A percentile compares a stretch with the other conserved stretches of the same genome.
phyloP scores from a whole-genome alignment of 2,797 vertebrate genomes.

The Liasis olivaceus region DNA sequence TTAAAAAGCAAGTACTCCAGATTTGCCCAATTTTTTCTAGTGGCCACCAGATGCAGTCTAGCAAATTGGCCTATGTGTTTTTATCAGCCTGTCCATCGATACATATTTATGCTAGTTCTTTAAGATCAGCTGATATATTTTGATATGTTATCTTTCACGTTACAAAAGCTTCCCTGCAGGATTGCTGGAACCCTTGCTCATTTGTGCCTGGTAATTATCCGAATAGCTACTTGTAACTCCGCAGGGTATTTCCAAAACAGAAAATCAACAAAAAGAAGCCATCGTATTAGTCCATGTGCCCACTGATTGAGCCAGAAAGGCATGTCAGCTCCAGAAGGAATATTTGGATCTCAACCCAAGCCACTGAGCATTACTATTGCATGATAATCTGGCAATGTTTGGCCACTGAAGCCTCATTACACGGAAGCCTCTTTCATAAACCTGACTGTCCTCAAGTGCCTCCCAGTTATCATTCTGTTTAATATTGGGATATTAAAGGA shows the following conservation, averaged over 20 bases:
- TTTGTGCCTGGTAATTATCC: neutral
- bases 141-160: neutral
- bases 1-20: neutral
- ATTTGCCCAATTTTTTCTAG: too few relatives aligned
- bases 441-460: conserved; percentile 80
- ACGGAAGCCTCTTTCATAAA: conserved; percentile 71
- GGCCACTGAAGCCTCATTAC: conserved; percentile 66
- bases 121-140: neutral
- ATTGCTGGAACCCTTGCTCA: neutral
- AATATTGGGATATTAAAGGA: conserved; percentile 84
- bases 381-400: conserved; percentile 62
- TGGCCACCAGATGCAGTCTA: neutral
- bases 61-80: neutral
- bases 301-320: conserved; percentile 28
- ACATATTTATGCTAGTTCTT: neutral
- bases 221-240: neutral
- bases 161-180: neutral
- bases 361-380: conserved; percentile 63
- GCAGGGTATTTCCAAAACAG: neutral
- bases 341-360: conserved; percentile 58
- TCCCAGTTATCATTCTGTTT: conserved; percentile 80
- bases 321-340: conserved; percentile 50
- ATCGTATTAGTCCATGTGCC: conserved; percentile 59
- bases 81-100: neutral
- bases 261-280: conserved; percentile 52